phyloP scores from a whole-genome alignment of 2,797 vertebrate species.

The Xerus rutilus region DNA sequence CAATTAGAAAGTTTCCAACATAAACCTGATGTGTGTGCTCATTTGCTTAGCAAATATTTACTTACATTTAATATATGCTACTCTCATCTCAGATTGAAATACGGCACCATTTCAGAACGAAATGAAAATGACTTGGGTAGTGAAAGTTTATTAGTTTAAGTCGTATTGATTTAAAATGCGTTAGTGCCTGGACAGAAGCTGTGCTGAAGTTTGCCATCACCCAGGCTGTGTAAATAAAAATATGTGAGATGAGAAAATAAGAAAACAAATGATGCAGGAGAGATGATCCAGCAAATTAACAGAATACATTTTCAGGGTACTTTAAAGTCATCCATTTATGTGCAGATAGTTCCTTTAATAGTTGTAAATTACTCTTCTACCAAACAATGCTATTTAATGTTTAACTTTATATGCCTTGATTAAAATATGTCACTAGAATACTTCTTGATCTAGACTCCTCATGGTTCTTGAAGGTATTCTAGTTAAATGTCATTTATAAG shows the following conservation, averaged over 20 bases:
- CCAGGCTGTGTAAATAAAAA: conserved; percentile 44
- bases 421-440: not conserved
- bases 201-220: not conserved
- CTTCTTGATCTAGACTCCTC: not conserved
- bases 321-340: not conserved
- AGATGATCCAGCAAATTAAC: not conserved
- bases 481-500: not conserved
- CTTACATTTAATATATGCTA: not conserved
- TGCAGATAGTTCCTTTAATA: not conserved
- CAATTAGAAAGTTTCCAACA: not conserved
- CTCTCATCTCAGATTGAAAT: not conserved
- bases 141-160: conserved; percentile 7
- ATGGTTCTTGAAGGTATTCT: not conserved
- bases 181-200: not conserved
- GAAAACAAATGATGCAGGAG: not conserved
- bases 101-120: not conserved
- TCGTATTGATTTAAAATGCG: conserved; percentile 31
- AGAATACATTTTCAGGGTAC: not conserved
- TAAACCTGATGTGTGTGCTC: not conserved
- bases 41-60: conserved; percentile 50
- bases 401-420: not conserved
- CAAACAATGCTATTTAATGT: conserved; percentile 3
- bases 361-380: not conserved
- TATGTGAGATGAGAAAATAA: not conserved
- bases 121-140: not conserved